Base-by-base conservation (phyloP, 2,888 invertebrate genomes). In the Panzeria rudis region DNA sequence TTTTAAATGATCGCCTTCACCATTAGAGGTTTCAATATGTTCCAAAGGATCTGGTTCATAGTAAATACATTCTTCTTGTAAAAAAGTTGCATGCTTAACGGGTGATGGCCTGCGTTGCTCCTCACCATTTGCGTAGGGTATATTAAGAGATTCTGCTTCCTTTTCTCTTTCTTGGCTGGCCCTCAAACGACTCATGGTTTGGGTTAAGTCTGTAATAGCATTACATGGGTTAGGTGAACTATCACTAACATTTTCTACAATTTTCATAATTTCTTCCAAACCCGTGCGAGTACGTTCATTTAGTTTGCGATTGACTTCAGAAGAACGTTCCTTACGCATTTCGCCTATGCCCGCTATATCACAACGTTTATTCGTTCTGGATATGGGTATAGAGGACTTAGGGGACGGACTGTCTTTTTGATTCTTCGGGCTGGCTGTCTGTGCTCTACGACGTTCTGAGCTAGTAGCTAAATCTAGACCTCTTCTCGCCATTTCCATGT, bases 211-310 rank as follows among this genome's bases (percentile, higher is more conserved):
- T 9, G 11, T 64, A 4, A 86, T 76, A 11, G 79, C 62, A 66
- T 73, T 66, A 11, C 20, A 56, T 0, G 83, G 11, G 68, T 59
- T 71, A 71, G 81, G 8, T 44, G 73, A 35, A 66, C 82, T 11
- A 23, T 78, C 86, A 82, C 89, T 89, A 8, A 90, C 92, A 66
- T 89, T 89, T 73, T 91, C 91, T 3, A 91, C 91, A 52, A 92
- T 92, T 86, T 90, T 91, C 83, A 91, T 90, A n/a, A 92, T 92
- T 84, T 92, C 92, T 9, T 92, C 92, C 75, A 92, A 89, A 64
- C 92, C 92, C 50, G 89, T 89, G 86, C 91, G 91, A 50, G 92
- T 92, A 17, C 92, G 89, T 56, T 92, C 92, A 23, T 91, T 92
- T 6, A 92, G 81, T 83, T 92, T 92, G 11, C 91, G 91, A 69